Evolutionary conservation across 1,140 invertebrate species (phyloP).

Genomic region (Drosophila parabipectinata): DNA sequence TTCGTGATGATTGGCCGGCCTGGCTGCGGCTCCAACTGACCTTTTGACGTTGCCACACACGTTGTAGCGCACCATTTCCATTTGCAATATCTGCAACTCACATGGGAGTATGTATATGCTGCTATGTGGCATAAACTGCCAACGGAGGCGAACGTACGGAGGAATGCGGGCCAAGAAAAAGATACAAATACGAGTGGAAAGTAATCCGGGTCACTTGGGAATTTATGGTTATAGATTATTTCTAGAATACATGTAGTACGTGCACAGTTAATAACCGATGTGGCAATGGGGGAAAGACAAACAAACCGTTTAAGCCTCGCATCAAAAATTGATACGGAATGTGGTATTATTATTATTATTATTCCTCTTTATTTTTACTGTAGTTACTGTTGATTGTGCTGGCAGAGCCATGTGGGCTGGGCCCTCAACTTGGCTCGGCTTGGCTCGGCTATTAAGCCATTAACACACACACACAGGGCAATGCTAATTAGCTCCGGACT

Average conservation of each 20-base stretch:
- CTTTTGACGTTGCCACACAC: conserved; percentile 40
- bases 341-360: not conserved
- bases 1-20: conserved; percentile 25
- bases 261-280: conserved; percentile 35
- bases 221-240: conserved; percentile 19
- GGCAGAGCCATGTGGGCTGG: conserved; percentile 11
- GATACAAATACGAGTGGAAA: conserved; percentile 7
- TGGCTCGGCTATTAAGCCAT: conserved; percentile 36
- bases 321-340: conserved; percentile 27
- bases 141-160: not conserved
- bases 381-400: not conserved
- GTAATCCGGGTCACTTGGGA: conserved; percentile 43
- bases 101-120: not conserved
- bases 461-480: conserved; percentile 28
- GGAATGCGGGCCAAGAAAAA: not conserved
- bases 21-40: conserved; percentile 26
- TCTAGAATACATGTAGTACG: conserved; percentile 7
- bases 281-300: conserved; percentile 3
- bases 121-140: too few species aligned
- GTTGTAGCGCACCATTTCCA: conserved; percentile 16
- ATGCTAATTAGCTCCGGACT: conserved; percentile 37
- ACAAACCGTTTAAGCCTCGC: conserved; percentile 41
- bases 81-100: conserved; percentile 36
- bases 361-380: not conserved
- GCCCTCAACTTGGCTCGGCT: not conserved